Conservation (phyloP, 2,888 invertebrate genomes). For the Epicampocera succincta region DNA sequence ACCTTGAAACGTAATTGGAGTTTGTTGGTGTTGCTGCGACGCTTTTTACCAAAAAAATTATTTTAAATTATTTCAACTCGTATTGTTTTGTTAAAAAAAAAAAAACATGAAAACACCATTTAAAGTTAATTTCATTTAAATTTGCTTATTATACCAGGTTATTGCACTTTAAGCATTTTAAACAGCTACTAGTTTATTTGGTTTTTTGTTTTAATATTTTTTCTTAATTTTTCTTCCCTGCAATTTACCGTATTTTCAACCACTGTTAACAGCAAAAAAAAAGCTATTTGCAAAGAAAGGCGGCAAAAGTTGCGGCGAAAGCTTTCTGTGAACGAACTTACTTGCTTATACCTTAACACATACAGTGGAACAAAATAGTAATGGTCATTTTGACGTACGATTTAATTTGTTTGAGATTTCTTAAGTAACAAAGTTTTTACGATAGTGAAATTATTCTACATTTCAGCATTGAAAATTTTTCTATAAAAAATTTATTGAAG, state of each 20-base stretch:
- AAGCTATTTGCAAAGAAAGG: conserved; percentile 5
- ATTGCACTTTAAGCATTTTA: conserved; percentile 27
- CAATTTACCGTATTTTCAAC: conserved; percentile 9
- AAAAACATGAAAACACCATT: too few relatives aligned
- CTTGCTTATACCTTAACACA: too few relatives aligned
- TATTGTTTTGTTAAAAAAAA: conserved; percentile 16
- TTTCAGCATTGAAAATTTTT: too few relatives aligned
- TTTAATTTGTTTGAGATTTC: too few relatives aligned
- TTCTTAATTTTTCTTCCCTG: background rate
- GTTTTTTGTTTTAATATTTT: too few relatives aligned
- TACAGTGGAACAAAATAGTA: too few relatives aligned
- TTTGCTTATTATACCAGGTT: conserved; percentile 17
- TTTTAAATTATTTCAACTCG: conserved; percentile 1
- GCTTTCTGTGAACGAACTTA: conserved; percentile 5
- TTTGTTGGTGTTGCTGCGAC: conserved; percentile 10
- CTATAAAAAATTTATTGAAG: too few relatives aligned
- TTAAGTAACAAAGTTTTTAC: too few relatives aligned
- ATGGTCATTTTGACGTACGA: too few relatives aligned
- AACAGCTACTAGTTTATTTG: background rate
- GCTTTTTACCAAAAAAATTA: conserved; percentile 5
- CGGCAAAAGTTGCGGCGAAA: background rate
- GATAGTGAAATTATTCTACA: too few relatives aligned
- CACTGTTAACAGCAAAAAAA: conserved; percentile 36
- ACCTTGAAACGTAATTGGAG: conserved; percentile 35
- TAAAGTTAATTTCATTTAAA: background rate